phyloP scores from a whole-genome alignment of 2,888 invertebrate species.

The Ornithoptera priamus region DNA sequence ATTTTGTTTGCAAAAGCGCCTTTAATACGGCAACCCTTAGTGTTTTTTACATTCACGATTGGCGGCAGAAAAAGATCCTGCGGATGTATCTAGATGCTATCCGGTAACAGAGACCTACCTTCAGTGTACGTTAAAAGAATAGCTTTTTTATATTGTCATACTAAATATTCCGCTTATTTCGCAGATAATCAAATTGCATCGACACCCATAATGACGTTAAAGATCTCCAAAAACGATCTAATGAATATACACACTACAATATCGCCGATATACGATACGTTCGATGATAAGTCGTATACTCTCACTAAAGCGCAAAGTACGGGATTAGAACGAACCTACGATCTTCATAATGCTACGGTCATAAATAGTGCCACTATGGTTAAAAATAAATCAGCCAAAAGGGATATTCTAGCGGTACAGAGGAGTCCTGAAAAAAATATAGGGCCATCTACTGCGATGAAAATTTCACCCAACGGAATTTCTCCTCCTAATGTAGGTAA shows the following conservation, averaged over 20 bases:
- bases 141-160: neutral
- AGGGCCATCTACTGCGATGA: slow-evolving; percentile 39
- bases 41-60: too few relatives aligned
- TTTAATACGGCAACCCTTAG: too few relatives aligned
- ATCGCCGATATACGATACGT: slow-evolving; percentile 69
- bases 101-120: too few relatives aligned
- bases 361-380: slow-evolving; percentile 64
- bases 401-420: slow-evolving; percentile 58
- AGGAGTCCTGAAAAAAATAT: slow-evolving; percentile 56
- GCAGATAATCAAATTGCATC: slow-evolving; percentile 64
- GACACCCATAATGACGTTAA: slow-evolving; percentile 58
- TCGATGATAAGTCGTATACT: slow-evolving; percentile 61
- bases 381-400: slow-evolving; percentile 53
- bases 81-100: too few relatives aligned
- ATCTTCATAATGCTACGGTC: slow-evolving; percentile 53
- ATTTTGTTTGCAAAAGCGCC: too few relatives aligned
- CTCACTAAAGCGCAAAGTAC: slow-evolving; percentile 46
- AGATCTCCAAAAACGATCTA: slow-evolving; percentile 51
- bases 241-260: slow-evolving; percentile 63
- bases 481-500: slow-evolving; percentile 51
- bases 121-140: too few relatives aligned
- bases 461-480: slow-evolving; percentile 41
- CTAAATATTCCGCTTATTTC: slow-evolving; percentile 30
- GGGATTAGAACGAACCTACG: slow-evolving; percentile 50
- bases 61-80: too few relatives aligned